These are phyloP conservation scores for Cheirogaleus medius DNA, from an alignment of 2,113 vertebrate genomes.

Conservation along the genomic window DNA sequence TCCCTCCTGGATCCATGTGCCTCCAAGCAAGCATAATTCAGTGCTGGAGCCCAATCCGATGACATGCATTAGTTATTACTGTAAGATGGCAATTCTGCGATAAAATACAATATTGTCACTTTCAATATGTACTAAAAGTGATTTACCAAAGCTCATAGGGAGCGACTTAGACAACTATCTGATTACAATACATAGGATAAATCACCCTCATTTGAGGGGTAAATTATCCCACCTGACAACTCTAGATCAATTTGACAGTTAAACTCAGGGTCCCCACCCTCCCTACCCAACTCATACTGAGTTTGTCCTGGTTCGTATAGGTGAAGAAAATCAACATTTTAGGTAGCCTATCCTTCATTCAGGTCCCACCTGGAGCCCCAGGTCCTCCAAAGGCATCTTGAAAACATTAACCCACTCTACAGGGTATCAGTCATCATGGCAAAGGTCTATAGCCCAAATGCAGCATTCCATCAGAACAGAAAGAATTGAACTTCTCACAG, in stretches of 20 bases:
- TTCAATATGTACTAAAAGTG: slow-evolving; percentile 75
- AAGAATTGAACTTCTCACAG: neutral
- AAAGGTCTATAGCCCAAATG: neutral
- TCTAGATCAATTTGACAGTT: slow-evolving; percentile 67
- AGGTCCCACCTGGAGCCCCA: neutral
- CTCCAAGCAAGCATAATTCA: slow-evolving; percentile 21
- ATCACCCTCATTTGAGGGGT: slow-evolving; percentile 51
- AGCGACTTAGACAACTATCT: slow-evolving; percentile 61
- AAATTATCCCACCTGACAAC: slow-evolving; percentile 68
- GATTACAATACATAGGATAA: slow-evolving; percentile 74
- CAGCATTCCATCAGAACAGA: neutral
- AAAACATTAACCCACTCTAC: neutral
- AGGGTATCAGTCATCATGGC: neutral
- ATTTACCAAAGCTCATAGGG: slow-evolving; percentile 67
- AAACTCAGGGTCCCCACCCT: slow-evolving; percentile 30
- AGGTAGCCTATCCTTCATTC: neutral
- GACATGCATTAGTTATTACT: slow-evolving; percentile 65
- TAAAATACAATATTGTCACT: slow-evolving; percentile 77
- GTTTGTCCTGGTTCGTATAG: slow-evolving; percentile 18
- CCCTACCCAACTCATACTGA: neutral
- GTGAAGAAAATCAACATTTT: slow-evolving; percentile 9
- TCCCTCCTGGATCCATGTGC: neutral
- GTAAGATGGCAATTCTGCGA: slow-evolving; percentile 64
- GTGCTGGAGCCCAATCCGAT: slow-evolving; percentile 19
- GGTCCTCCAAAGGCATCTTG: neutral